A percentile compares a stretch with the other conserved stretches of the same genome.
Conservation (phyloP, 2,888 invertebrate species). For the Sepioteuthis lessoniana region DNA sequence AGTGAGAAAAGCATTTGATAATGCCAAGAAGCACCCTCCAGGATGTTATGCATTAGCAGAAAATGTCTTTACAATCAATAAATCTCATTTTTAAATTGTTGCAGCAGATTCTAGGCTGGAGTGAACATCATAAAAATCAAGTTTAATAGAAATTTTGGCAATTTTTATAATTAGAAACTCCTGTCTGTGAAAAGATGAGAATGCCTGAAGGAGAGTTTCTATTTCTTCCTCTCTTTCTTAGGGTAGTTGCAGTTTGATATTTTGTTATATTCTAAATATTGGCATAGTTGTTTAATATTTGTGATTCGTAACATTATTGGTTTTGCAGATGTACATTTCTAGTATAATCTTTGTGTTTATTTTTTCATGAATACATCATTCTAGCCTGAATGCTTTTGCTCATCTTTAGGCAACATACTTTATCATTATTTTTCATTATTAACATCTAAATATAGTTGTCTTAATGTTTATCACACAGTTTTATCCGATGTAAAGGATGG, state of each 20-base stretch:
- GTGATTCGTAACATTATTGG: background rate
- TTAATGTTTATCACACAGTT: no score
- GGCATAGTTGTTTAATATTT: background rate
- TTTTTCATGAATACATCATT: no score
- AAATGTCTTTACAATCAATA: background rate
- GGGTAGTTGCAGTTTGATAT: no score
- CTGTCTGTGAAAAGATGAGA: background rate
- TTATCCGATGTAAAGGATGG: no score
- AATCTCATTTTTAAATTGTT: background rate
- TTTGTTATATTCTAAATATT: background rate
- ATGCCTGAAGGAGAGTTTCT: background rate
- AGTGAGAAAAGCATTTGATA: background rate
- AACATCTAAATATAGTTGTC: no score
- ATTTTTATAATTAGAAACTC: conserved; percentile 2
- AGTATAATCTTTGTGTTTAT: background rate
- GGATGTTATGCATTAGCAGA: background rate
- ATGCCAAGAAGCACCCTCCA: background rate
- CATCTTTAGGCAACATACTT: no score
- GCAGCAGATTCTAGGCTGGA: background rate
- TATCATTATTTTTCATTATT: no score
- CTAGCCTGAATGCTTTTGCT: no score
- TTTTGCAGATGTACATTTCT: background rate
- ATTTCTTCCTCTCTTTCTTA: background rate
- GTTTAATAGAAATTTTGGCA: background rate
- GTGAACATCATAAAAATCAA: background rate